Base-by-base conservation (phyloP, 2,888 invertebrate genomes). In the Epirrhoe tristata region DNA sequence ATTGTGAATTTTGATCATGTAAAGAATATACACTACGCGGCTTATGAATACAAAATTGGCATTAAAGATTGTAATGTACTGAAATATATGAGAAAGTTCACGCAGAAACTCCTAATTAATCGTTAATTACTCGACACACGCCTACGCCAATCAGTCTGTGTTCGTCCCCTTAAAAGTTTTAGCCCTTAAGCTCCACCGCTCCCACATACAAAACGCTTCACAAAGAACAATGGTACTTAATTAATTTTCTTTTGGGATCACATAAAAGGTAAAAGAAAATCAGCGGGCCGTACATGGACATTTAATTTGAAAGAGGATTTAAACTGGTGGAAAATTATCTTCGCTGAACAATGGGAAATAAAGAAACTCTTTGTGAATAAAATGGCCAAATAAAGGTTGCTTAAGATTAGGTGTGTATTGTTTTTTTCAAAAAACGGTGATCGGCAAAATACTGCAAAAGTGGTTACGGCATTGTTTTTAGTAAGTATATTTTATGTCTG, bases 201-300 rank as follows among this genome's bases (percentile, higher is more conserved):
- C 74, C 78, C 74, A 78, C 83, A 80, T 81, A 84, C 83, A 86
- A 86, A 87, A 81, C 79, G 81, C 76, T 79, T 74, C 81, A 83
- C 82, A 82, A 75, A 75, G 80, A 86, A 88, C 86, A 88, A 87
- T 83, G 78, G 79, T 81, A 85, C 86, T 86, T 89, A 90, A 91
- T 91, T 90, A 90, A 90, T 89, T 90, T 90, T 87, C 87, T 86
- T 87, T 87, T 77, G 84, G 81, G 80, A 80, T 82, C 83, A 83
- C 83, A 84, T 83, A 81, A 87, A 87, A 83, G 82, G 81, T 74
- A 79, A 77, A 84, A 81, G 83, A 83, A 81, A 83, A 79, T 80
- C 84, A 81, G 79, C 77, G 78, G 80, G 74, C 76, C 78, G 77
- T 84, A 81, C 77, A 82, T 80, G 84, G 84, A 84, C 82, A 84